Conservation (phyloP, 2,888 invertebrate genomes). For the Aquatica leii region DNA sequence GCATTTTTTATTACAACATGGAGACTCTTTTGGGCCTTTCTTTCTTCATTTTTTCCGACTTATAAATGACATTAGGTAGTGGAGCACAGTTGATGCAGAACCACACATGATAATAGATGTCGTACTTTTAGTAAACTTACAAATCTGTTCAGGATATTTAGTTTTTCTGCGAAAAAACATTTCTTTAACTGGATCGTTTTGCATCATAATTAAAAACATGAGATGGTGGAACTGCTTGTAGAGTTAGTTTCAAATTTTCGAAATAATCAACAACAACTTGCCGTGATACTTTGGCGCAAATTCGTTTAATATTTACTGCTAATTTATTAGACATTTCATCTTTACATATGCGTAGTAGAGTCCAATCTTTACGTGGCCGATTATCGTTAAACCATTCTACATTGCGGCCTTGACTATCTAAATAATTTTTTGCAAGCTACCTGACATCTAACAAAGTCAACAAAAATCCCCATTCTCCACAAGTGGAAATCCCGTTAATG, state of each 20-base stretch:
- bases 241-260: constrained; percentile 9
- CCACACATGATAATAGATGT: constrained; percentile 47
- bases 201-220: background rate
- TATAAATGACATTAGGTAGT: constrained; percentile 31
- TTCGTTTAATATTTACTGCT: constrained; percentile 11
- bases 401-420: constrained; percentile 28
- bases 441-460: constrained; percentile 35
- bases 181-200: constrained; percentile 1
- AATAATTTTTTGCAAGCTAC: constrained; percentile 36
- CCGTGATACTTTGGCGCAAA: constrained; percentile 3
- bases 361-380: background rate
- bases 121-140: constrained; percentile 33
- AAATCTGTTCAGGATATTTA: constrained; percentile 37
- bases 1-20: constrained; percentile 40
- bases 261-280: constrained; percentile 12
- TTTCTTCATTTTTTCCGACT: constrained; percentile 24
- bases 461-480: constrained; percentile 41
- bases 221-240: constrained; percentile 4
- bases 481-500: constrained; percentile 10
- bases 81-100: constrained; percentile 22
- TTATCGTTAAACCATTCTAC: constrained; percentile 38
- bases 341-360: background rate
- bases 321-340: background rate
- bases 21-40: constrained; percentile 36
- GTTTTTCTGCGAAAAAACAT: constrained; percentile 26